Base-by-base conservation (phyloP, 2,888 invertebrate genomes). In the Epirrita christyi region DNA sequence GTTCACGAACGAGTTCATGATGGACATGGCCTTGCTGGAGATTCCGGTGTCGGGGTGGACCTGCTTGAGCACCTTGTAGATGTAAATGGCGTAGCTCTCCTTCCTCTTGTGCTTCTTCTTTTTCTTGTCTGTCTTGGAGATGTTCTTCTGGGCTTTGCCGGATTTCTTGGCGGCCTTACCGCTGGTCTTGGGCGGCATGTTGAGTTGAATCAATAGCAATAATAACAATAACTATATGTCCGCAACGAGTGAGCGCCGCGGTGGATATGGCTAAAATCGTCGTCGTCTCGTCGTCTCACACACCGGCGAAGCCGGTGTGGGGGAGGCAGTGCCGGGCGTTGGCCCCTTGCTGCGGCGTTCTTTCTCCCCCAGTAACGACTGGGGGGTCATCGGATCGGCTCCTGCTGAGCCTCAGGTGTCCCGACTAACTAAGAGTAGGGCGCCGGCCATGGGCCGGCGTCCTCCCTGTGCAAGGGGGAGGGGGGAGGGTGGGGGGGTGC, bases 31-130 rank as follows among this genome's bases (percentile, higher is more conserved):
- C 79, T 94, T 95, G 48, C 71, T 71, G 76, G 52, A 76, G 73
- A 63, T 94, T 3, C 52, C 45, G 40, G 45, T 95, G 76, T 95
- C 94, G 3, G 94, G 94, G 77, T 95, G 94, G 36, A 94, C 94
- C 82, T 94, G 94, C 80, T 94, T 95, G 77, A 95, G 76, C 54
- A 94, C 94, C 76, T 94, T 94, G 88, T 94, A 94, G 72, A 94
- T 94, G 78, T 93, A 93, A 67, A 93, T 93, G 14, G 92, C 91
- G 77, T 93, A 94, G 43, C 42, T 42, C 21, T 45, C 34, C 85
- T 93, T 93, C 80, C 93, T 89, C 83, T 91, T 93, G 47, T 86
- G 83, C 76, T 92, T 92, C 69, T 85, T 93, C 76, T 93, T 93
- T 71, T 93, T 93, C 78, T 93, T 94, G 67, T 50, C 50, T 0